Base-by-base conservation (phyloP, 2,888 invertebrate genomes). In the Trachelus tabidus region DNA sequence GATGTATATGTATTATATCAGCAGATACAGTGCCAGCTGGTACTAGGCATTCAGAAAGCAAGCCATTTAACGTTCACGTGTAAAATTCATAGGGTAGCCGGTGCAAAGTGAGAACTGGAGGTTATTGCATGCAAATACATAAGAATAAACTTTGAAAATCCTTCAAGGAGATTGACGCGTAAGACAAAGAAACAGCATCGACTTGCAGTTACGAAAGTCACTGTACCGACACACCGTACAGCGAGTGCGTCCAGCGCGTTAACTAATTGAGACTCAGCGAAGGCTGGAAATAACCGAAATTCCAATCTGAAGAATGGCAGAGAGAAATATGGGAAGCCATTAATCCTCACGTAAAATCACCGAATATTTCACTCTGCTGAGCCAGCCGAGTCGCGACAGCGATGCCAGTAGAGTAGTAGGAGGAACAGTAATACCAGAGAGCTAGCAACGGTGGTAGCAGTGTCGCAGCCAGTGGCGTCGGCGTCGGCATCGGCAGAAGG, bases 231-330 rank as follows among this genome's bases (percentile, higher is more conserved):
- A 11, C 71, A 6, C 33, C 0, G 34, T 34, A 34, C 9, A 71
- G 37, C 30, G n/a, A 23, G 35, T 33, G n/a, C 74, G 6, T 34
- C 75, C 33, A 12, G 15, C 33, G 23, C 85, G 83, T 85, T 88
- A 84, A 83, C 90, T 90, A 90, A 91, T 90, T 90, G 89, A 90
- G 90, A 90, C 89, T 89, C 89, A 90, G 87, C 89, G 90, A 90
- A 88, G 89, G 87, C 80, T 85, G 85, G 88, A 88, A 90, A 89
- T 90, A 90, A 89, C 90, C 89, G 86, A 88, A 86, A 91, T 90
- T 90, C 90, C 90, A 88, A 90, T 90, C 88, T 85, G 85, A 88
- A 85, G 87, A 87, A 89, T 87, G 87, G 87, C 83, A 83, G 84
- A 84, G 83, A 81, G 81, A 86, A 87, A 87, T 86, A 85, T 86